A percentile compares a stretch with the other conserved stretches of the same genome.
Evolutionary conservation across 2,797 vertebrate species (phyloP).

Genomic region (Danio albolineatus): DNA sequence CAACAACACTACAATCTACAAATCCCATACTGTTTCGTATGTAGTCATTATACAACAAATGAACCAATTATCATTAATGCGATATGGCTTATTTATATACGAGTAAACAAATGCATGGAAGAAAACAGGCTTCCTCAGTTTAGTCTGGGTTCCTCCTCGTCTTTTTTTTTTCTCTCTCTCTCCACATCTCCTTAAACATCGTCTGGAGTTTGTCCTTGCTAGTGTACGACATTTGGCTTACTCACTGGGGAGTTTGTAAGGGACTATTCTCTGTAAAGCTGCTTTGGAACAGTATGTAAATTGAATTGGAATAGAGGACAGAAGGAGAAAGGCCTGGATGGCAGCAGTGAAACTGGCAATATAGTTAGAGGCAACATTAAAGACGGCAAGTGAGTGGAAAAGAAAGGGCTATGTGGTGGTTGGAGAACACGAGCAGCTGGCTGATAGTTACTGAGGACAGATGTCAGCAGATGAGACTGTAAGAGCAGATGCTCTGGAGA

Average conservation of each 20-base stretch:
- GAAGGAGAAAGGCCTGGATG: not conserved
- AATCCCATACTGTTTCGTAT: not conserved
- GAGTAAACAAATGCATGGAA: not conserved
- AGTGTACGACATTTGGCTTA: not conserved
- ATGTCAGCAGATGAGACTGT: slow-evolving; percentile 34
- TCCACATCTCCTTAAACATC: slow-evolving; percentile 10
- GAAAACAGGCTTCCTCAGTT: not conserved
- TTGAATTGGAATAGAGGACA: slow-evolving; percentile 24
- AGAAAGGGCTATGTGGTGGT: slow-evolving; percentile 1
- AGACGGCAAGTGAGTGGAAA: slow-evolving; percentile 19
- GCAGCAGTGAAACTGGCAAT: slow-evolving; percentile 6
- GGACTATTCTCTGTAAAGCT: slow-evolving; percentile 13
- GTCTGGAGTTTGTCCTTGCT: slow-evolving; percentile 19
- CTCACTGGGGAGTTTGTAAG: slow-evolving; percentile 27
- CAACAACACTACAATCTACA: not conserved
- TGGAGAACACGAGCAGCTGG: slow-evolving; percentile 2
- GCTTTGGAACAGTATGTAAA: slow-evolving; percentile 18
- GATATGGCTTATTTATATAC: not conserved
- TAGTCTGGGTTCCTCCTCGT: not conserved
- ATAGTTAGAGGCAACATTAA: slow-evolving; percentile 33
- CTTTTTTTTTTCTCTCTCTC: not conserved
- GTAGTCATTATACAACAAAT: not conserved
- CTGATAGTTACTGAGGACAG: slow-evolving; percentile 36
- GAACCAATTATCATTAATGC: not conserved
- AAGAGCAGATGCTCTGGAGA: slow-evolving; percentile 38